phyloP scores from a whole-genome alignment of 2,113 vertebrate species.

The Corydoras maculifer region DNA sequence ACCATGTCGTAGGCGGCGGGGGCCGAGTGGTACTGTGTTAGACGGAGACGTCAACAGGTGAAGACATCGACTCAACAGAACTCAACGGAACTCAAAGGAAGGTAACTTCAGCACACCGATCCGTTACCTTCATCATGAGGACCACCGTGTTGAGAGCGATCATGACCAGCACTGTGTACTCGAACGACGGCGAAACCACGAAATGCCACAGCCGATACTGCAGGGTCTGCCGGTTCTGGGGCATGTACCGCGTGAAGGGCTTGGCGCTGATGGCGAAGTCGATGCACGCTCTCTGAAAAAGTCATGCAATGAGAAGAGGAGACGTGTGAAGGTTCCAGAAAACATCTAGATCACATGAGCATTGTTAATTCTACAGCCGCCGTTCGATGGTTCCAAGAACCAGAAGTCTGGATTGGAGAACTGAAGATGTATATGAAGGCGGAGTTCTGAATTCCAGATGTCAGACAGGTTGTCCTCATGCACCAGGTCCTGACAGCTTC shows the following conservation, averaged over 20 bases:
- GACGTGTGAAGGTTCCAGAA: too few species aligned
- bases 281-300: conserved; percentile 87
- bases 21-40: conserved; percentile 84
- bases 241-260: conserved; percentile 96
- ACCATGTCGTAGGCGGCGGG: conserved; percentile 87
- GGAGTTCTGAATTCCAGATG: too few species aligned
- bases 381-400: too few species aligned
- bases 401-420: too few species aligned
- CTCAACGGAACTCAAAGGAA: background rate
- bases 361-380: too few species aligned
- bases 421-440: too few species aligned
- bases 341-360: too few species aligned
- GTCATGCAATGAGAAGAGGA: background rate
- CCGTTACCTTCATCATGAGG: conserved; percentile 96
- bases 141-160: conserved; percentile 96
- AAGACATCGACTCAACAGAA: background rate
- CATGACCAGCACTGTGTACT: conserved; percentile 97
- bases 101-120: background rate
- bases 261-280: conserved; percentile 63
- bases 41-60: too few species aligned
- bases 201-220: conserved; percentile 97
- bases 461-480: too few species aligned
- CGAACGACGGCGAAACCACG: conserved; percentile 93
- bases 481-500: too few species aligned
- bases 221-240: conserved; percentile 92